Base-by-base conservation (phyloP, 1,140 invertebrate genomes). In the Lycorma delicatula region DNA sequence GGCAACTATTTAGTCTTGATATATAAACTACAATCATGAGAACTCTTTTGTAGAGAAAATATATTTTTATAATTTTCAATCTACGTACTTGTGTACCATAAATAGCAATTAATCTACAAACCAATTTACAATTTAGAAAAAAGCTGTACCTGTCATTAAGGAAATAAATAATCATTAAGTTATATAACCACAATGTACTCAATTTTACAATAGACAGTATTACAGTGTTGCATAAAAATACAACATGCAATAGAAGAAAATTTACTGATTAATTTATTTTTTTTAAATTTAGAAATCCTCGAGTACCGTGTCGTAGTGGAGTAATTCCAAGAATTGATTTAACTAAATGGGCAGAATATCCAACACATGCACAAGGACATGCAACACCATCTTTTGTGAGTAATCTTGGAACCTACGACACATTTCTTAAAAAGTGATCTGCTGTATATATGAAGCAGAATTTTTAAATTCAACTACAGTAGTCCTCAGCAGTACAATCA, bases 271-370 rank as follows among this genome's bases (percentile, higher is more conserved):
- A 18, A 47, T 9, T 47, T 47, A 20, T 46, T 16, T 46, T 23
- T 31, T 49, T 23, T 26, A 18, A 16, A 54, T 70, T 76, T 68
- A 93, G 89, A 64, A 93, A 93, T 74, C 91, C 91, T 12, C 79
- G 91, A 66, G 89, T 93, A 56, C 87, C 91, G 9, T 93, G 91
- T 72, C 81, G 84, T 72, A 91, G 87, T 68, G 88, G 89, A 52
- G 80, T 93, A 27, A 80, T 94, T 54, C 89, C 90, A n/a, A 80
- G 82, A 56, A 86, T 93, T 61, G 90, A 94, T 72, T 81, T 93
- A 58, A 84, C 77, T 60, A 92, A 92, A 71, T 94, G 91, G 91
- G 87, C 88, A 7, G 89, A 91, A 31, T 67, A 55, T 41, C 56
- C 46, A 34, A 38, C 12, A 16, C 46, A 29, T 22, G 49, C 26